phyloP scores from a whole-genome alignment of 2,888 invertebrate genomes.

The Calephelis perditalis region DNA sequence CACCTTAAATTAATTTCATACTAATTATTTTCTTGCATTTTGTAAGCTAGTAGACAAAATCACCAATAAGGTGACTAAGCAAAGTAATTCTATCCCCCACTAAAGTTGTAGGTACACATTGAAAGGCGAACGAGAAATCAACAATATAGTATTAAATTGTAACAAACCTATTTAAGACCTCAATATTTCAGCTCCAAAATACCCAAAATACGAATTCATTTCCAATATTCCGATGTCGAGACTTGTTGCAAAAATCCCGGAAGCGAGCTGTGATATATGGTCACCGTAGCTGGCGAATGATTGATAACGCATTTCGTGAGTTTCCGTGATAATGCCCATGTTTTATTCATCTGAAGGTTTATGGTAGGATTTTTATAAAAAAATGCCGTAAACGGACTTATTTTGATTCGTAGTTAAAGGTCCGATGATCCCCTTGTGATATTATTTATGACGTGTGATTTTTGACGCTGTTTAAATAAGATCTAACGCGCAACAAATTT shows the following conservation, averaged over 20 bases:
- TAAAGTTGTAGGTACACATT: too few relatives aligned
- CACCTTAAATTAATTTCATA: too few relatives aligned
- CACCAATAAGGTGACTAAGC: background rate
- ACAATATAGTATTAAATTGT: too few relatives aligned
- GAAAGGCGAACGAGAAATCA: too few relatives aligned
- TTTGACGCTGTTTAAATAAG: too few relatives aligned
- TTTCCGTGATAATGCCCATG: conserved; percentile 9
- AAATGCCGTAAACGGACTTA: background rate
- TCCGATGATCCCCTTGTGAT: background rate
- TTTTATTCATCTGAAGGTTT: conserved; percentile 8
- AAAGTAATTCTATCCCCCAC: background rate
- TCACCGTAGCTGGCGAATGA: conserved; percentile 2
- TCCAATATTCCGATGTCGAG: background rate
- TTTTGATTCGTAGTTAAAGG: background rate
- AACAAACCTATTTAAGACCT: too few relatives aligned
- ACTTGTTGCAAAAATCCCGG: background rate
- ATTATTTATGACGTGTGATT: too few relatives aligned
- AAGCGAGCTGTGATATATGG: background rate
- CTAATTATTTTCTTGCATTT: too few relatives aligned
- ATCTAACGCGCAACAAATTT: too few relatives aligned
- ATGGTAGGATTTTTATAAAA: background rate
- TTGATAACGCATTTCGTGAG: conserved; percentile 10
- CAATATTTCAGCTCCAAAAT: background rate
- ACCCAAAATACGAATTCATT: background rate
- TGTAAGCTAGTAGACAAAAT: too few relatives aligned